A percentile compares a stretch with the other conserved stretches of the same genome.
Conservation (phyloP, 1,140 invertebrate genomes). For the Pomphorhynchus laevis region DNA sequence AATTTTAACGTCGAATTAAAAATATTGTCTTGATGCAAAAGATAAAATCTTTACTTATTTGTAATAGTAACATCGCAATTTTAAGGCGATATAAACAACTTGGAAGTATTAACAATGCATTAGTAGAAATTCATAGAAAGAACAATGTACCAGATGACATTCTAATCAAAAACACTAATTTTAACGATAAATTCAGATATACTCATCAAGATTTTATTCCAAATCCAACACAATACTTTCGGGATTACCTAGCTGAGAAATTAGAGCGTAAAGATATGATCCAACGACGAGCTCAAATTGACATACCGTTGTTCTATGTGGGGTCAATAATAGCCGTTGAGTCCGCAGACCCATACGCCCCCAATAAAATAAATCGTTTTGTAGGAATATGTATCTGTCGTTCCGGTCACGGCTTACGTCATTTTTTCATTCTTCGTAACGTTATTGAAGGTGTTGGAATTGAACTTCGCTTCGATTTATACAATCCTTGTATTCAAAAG, state of each 20-base stretch:
- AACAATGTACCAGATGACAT: too few species aligned
- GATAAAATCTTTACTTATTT: too few species aligned
- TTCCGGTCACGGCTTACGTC: conserved; percentile 35
- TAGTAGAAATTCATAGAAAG: too few species aligned
- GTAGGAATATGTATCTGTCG: conserved; percentile 76
- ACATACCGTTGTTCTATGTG: conserved; percentile 86
- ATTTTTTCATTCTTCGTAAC: conserved; percentile 55
- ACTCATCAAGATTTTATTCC: conserved; percentile 75
- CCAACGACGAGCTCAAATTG: conserved; percentile 35
- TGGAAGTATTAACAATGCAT: too few species aligned
- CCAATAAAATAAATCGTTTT: conserved; percentile 47
- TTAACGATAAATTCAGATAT: too few species aligned
- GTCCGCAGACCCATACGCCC: conserved; percentile 46
- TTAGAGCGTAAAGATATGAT: conserved; percentile 69
- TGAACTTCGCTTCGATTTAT: conserved; percentile 53
- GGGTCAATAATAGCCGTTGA: conserved; percentile 59
- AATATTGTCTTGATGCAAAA: too few species aligned
- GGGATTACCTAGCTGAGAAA: conserved; percentile 46
- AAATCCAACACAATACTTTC: conserved; percentile 33
- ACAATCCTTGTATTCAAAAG: conserved; percentile 54
- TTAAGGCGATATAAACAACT: too few species aligned
- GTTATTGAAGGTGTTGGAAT: conserved; percentile 51
- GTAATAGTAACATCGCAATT: too few species aligned
- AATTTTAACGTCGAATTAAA: too few species aligned
- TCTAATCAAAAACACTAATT: too few species aligned